Evolutionary conservation across 1,140 invertebrate genomes (phyloP).

Genomic region (Drosophila pseudoobscura): DNA sequence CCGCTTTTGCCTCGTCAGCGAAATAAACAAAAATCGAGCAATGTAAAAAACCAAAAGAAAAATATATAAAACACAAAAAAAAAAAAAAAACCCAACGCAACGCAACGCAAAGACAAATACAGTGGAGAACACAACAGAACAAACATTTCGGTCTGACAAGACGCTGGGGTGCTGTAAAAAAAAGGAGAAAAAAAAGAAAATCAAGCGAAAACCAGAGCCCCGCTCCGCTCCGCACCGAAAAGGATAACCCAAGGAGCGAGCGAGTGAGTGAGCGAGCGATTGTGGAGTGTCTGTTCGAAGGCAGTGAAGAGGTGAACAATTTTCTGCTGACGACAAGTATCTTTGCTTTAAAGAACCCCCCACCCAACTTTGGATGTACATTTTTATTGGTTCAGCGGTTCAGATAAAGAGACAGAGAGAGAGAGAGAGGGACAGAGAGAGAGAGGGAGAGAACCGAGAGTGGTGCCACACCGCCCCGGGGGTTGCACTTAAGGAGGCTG

Average conservation of each 20-base stretch:
- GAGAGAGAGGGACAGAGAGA: constrained; percentile 1
- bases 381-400: constrained; percentile 74
- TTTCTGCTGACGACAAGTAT: constrained; percentile 78
- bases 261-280: not conserved
- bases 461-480: constrained; percentile 27
- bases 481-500: constrained; percentile 64
- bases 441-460: constrained; percentile 14
- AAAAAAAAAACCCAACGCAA: constrained; percentile 15
- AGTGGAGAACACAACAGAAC: constrained; percentile 73
- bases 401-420: constrained; percentile 19
- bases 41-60: constrained; percentile 30
- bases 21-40: constrained; percentile 81
- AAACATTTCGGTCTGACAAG: constrained; percentile 76
- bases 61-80: constrained; percentile 13
- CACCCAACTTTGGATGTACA: constrained; percentile 53
- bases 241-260: constrained; percentile 40
- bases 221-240: constrained; percentile 7
- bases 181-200: constrained; percentile 23
- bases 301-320: constrained; percentile 73
- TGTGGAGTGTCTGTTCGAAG: constrained; percentile 1
- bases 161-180: constrained; percentile 82
- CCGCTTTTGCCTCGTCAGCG: constrained; percentile 77
- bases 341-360: constrained; percentile 57
- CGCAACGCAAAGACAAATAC: constrained; percentile 71
- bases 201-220: constrained; percentile 28